A percentile compares a stretch with the other conserved stretches of the same genome.
Conservation (phyloP, 1,140 invertebrate genomes). For the Euglossa dilemma region DNA sequence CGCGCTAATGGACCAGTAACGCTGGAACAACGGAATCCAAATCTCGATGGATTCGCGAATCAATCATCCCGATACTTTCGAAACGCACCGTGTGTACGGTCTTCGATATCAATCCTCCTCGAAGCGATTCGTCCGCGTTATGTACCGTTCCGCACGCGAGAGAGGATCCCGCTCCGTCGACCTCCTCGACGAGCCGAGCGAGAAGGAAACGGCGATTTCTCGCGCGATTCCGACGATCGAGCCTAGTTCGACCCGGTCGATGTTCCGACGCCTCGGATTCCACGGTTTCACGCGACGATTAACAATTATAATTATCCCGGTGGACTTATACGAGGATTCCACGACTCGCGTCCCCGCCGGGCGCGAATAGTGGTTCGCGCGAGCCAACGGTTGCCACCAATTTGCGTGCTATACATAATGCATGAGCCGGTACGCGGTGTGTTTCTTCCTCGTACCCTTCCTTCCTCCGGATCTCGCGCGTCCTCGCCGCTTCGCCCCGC, state of each 20-base stretch:
- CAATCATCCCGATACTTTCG: neutral
- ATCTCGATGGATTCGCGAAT: neutral
- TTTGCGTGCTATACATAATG: conserved; percentile 74
- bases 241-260: too few relatives aligned
- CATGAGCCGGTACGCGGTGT: conserved; percentile 63
- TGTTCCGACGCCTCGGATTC: neutral
- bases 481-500: neutral
- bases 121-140: too few relatives aligned
- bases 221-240: too few relatives aligned
- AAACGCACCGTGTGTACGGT: neutral
- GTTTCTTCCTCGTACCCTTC: conserved; percentile 32
- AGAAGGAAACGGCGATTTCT: too few relatives aligned
- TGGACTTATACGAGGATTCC: conserved; percentile 39
- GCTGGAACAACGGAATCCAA: neutral
- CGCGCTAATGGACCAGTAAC: neutral
- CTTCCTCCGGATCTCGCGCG: conserved; percentile 34
- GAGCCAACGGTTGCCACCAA: conserved; percentile 59
- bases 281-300: conserved; percentile 25
- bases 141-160: too few relatives aligned
- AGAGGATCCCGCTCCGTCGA: too few relatives aligned
- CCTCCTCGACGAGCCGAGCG: too few relatives aligned
- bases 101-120: neutral
- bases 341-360: conserved; percentile 45
- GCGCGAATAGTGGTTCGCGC: conserved; percentile 36
- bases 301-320: conserved; percentile 60